phyloP scores from a whole-genome alignment of 1,140 invertebrate genomes.

The Drosophila bifasciata region DNA sequence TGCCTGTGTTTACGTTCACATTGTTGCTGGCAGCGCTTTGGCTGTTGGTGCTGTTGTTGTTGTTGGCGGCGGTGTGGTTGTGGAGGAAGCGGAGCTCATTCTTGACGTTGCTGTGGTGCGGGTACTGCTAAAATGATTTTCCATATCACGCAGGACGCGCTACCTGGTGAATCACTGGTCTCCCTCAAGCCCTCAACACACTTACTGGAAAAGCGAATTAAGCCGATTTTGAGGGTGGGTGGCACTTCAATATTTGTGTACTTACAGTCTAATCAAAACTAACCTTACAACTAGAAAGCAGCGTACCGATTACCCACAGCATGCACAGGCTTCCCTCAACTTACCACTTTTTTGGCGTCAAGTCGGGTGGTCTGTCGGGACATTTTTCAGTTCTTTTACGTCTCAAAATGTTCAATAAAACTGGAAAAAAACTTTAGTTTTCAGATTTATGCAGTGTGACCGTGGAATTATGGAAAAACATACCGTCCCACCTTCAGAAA shows the following conservation, averaged over 20 bases:
- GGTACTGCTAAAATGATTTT: constrained; percentile 72
- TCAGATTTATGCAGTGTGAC: too few species aligned
- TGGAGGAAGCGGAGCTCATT: constrained; percentile 53
- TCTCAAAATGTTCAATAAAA: constrained; percentile 14
- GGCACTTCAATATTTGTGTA: constrained; percentile 63
- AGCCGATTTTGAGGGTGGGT: constrained; percentile 80
- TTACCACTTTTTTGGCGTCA: constrained; percentile 85
- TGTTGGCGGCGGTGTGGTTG: constrained; percentile 12
- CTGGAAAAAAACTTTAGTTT: too few species aligned
- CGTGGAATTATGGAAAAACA: too few species aligned
- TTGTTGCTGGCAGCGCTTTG: constrained; percentile 26
- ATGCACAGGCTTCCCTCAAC: constrained; percentile 41
- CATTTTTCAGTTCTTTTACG: constrained; percentile 60
- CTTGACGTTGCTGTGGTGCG: constrained; percentile 51
- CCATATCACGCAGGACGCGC: constrained; percentile 54
- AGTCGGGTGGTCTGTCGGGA: constrained; percentile 78
- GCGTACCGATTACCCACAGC: constrained; percentile 10
- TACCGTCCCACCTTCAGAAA: too few species aligned
- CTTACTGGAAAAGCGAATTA: constrained; percentile 84
- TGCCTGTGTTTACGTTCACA: constrained; percentile 37
- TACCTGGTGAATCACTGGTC: constrained; percentile 10
- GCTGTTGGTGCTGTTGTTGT: constrained; percentile 32
- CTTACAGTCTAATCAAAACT: constrained; percentile 59
- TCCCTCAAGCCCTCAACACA: constrained; percentile 62
- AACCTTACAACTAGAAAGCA: constrained; percentile 52